Base-by-base conservation (phyloP, 2,888 invertebrate species). In the Phaonia tiefii region DNA sequence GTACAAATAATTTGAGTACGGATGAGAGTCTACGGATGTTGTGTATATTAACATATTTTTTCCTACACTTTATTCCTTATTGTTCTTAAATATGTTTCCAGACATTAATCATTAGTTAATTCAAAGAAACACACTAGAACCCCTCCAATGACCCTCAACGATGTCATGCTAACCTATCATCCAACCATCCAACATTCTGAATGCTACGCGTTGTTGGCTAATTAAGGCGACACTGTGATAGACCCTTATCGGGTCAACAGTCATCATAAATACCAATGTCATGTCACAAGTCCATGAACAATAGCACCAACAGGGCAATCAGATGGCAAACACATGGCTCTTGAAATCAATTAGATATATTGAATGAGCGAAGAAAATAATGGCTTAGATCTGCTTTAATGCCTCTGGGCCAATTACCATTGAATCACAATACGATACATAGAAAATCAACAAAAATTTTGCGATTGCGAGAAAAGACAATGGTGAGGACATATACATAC, bases 281-380 rank as follows among this genome's bases (percentile, higher is more conserved):
- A 37, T 63, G 63, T 22, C 42, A 26, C 22, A 22, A 42, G 42
- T 2, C 63, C 42, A 42, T 63, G 63, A 63, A 42, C 3, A 42
- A 22, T 1, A 58, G n/a, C 58, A 31, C 4, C 31, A 31, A 8
- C 31, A 31, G 31, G 8, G 31, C 31, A 31, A 8, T 8, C 4
- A 8, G 1, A 63, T 11, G 22, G 13, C n/a, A 22, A 42, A 63
- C 63, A 63, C 63, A 63, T 63, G 63, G 63, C 63, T 13, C 22
- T 22, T 56, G n/a, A 63, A 63, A 63, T 63, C 63, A 63, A 63
- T 63, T 63, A 63, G 20, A 63, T 20, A 63, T 63, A 63, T 63
- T 63, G 63, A 42, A 42, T 11, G 8, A 58, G 15, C 1, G 17
- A n/a, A 39, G 58, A 44, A 1, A 60, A 60, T 17, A 42, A 60